Percentiles rank a stretch among this genome's conserved stretches.
These are phyloP conservation scores for Cyclophora punctaria DNA, from an alignment of 2,888 invertebrate genomes.

Conservation along the genomic window DNA sequence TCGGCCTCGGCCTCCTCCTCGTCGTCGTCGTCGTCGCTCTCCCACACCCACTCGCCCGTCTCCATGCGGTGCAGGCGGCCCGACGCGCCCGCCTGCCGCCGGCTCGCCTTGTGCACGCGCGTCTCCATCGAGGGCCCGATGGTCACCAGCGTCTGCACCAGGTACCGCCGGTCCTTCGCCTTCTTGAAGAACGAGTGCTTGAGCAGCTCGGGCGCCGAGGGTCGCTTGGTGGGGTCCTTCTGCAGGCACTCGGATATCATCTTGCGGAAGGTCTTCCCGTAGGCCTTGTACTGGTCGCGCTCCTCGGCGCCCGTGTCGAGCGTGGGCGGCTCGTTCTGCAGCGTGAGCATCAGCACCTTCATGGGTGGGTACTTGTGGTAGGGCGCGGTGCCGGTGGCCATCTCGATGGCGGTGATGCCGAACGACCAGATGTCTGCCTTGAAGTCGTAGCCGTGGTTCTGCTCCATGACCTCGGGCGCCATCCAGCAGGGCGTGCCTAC, in stretches of 20 bases:
- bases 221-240: slow-evolving; percentile 96
- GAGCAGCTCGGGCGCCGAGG: slow-evolving; percentile 95
- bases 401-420: slow-evolving; percentile 98
- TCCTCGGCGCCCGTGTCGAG: slow-evolving; percentile 97
- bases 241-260: slow-evolving; percentile 98
- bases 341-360: slow-evolving; percentile 99
- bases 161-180: slow-evolving; percentile 94
- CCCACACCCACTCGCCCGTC: slow-evolving; percentile 99
- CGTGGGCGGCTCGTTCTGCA: slow-evolving; percentile 99
- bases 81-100: slow-evolving; percentile 89
- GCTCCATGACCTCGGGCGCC: slow-evolving; percentile 99
- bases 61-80: slow-evolving; percentile 93
- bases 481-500: slow-evolving; percentile 99
- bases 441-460: slow-evolving; percentile 99
- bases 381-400: slow-evolving; percentile 99
- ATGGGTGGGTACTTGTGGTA: slow-evolving; percentile 99
- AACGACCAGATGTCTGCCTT: slow-evolving; percentile 91
- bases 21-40: slow-evolving; percentile 92
- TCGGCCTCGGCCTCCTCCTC: slow-evolving; percentile 70
- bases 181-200: slow-evolving; percentile 99
- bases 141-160: slow-evolving; percentile 89
- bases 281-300: slow-evolving; percentile 98
- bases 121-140: slow-evolving; percentile 94
- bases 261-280: slow-evolving; percentile 98
- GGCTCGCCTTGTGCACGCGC: slow-evolving; percentile 89